Base-by-base conservation (phyloP, 2,888 invertebrate species). In the Sinhomidia bicolor region DNA sequence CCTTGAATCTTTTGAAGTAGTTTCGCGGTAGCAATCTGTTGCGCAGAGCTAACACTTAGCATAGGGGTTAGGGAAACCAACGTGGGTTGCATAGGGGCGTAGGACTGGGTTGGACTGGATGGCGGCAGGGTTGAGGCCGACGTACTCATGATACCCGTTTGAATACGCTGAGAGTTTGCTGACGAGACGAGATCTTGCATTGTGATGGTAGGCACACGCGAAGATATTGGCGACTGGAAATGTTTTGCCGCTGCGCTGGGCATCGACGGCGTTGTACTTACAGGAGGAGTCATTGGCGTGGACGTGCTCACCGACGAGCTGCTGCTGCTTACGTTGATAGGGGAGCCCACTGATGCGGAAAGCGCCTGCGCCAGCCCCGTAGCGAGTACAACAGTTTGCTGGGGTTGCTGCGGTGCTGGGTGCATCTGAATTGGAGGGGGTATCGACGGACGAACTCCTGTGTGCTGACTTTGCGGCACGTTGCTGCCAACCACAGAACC, bases 11-110 rank as follows among this genome's bases (percentile, higher is more conserved):
- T 84, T n/a, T 81, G 84, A 1, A 85, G 36, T 0, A 90, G n/a
- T n/a, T 82, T 76, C 7, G 76, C 84, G 0, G 90, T 68, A 0
- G 83, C 23, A 0, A 90, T 32, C 41, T 85, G 85, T 23, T 76
- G 88, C 23, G 57, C 71, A 26, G 6, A 10, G n/a, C 26, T 44
- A 1, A 82, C 14, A 5, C 81, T 76, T 23, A 85, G 60, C 85
- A 85, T 85, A 9, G 89, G 90, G 1, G 89, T 88, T n/a, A 90
- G 44, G 0, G 90, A 90, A 10, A 90, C 90, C 17, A 90, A 20
- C 2, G 90, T 90, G 3, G 81, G 81, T 17, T 82, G 85, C 0
- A 83, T 47, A 20, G 71, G 71, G 9, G 54, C n/a, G n/a, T n/a
- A 47, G 12, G 68, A 81, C 5, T 83, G 83, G 7, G 84, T 60